Conservation (phyloP, 2,113 vertebrate genomes). For the Clarias batrachus region DNA sequence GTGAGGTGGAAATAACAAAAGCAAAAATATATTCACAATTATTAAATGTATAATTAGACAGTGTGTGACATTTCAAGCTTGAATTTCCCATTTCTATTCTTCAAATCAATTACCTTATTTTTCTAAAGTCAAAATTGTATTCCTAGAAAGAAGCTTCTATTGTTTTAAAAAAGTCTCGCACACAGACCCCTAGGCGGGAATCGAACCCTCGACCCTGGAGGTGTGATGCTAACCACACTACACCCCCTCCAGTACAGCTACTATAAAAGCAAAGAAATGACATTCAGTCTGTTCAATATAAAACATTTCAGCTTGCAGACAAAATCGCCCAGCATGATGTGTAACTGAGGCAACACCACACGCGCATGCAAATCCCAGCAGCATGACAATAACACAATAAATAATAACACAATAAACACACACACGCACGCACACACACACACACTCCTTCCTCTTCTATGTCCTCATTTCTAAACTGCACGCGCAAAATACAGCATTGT, state of each 20-base stretch:
- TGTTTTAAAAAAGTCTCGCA: background rate
- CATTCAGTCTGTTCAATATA: background rate
- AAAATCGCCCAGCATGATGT: background rate
- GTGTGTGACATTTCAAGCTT: background rate
- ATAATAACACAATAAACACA: conserved; percentile 33
- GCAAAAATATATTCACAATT: background rate
- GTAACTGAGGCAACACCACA: background rate
- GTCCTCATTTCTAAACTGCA: background rate
- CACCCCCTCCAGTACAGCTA: background rate
- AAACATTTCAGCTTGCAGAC: background rate
- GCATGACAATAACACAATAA: conserved; percentile 27
- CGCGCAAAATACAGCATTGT: background rate
- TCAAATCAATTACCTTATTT: background rate
- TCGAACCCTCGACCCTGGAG: no score
- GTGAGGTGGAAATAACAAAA: no score
- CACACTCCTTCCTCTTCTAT: no score
- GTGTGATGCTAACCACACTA: no score
- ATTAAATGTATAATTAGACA: background rate
- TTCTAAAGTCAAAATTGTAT: background rate
- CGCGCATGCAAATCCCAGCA: background rate
- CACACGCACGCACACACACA: no score
- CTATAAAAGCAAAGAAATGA: background rate
- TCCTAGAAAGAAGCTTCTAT: no score
- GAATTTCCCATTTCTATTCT: background rate
- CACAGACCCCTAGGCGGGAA: no score